A percentile compares a stretch with the other conserved stretches of the same genome.
These are phyloP conservation scores for Myopa tessellatipennis DNA, from an alignment of 2,888 invertebrate species.

Conservation along the genomic window DNA sequence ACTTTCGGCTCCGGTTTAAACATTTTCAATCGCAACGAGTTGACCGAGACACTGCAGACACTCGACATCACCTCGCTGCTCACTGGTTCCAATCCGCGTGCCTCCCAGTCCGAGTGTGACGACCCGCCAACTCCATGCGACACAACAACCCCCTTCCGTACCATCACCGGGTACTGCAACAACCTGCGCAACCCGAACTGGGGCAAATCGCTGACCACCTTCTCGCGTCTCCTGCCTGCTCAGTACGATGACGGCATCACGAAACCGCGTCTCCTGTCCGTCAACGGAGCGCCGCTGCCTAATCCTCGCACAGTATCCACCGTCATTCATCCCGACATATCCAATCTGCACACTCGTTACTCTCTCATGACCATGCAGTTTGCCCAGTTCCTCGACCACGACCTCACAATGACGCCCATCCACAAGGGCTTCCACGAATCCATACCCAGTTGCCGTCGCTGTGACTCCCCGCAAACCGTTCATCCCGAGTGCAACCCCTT, in stretches of 20 bases:
- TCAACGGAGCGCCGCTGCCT: slow-evolving; percentile 82
- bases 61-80: slow-evolving; percentile 82
- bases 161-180: slow-evolving; percentile 87
- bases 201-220: slow-evolving; percentile 87
- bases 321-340: slow-evolving; percentile 90
- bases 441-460: slow-evolving; percentile 88
- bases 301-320: slow-evolving; percentile 89
- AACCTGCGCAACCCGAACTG: slow-evolving; percentile 84
- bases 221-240: slow-evolving; percentile 85
- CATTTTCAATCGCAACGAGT: slow-evolving; percentile 72
- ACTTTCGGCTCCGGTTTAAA: slow-evolving; percentile 76
- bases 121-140: slow-evolving; percentile 79
- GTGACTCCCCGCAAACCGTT: slow-evolving; percentile 87
- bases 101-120: slow-evolving; percentile 70
- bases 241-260: slow-evolving; percentile 91
- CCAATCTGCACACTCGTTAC: slow-evolving; percentile 87
- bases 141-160: slow-evolving; percentile 75
- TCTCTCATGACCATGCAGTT: slow-evolving; percentile 95
- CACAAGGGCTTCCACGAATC: slow-evolving; percentile 92
- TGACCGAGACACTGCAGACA: slow-evolving; percentile 81
- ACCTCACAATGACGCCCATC: slow-evolving; percentile 93
- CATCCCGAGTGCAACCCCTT: slow-evolving; percentile 96
- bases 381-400: slow-evolving; percentile 94
- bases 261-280: slow-evolving; percentile 79
- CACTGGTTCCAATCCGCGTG: slow-evolving; percentile 47